Evolutionary conservation across 2,113 vertebrate genomes (phyloP).

Genomic region (Lepisosteus osseus): DNA sequence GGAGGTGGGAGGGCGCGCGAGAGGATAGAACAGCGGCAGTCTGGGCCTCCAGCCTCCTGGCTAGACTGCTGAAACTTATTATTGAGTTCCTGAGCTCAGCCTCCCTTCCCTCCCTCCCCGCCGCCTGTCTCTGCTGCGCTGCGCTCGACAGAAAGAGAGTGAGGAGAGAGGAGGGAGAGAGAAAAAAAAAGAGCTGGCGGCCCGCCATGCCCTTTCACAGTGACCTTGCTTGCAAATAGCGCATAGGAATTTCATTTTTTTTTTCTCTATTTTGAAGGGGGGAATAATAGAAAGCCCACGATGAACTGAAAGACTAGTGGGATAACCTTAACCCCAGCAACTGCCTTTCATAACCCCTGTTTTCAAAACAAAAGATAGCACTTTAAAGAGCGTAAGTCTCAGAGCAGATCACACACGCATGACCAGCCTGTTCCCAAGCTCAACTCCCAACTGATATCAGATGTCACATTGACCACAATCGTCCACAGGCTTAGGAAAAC

Average conservation of each 20-base stretch:
- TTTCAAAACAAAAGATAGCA: background rate
- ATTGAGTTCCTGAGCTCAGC: constrained; percentile 82
- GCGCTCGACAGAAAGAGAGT: constrained; percentile 35
- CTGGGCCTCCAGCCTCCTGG: constrained; percentile 87
- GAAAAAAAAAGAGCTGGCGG: constrained; percentile 56
- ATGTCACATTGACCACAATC: constrained; percentile 8
- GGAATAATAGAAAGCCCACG: constrained; percentile 35
- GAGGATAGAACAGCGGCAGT: constrained; percentile 80
- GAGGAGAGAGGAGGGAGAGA: constrained; percentile 32
- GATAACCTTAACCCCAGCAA: background rate
- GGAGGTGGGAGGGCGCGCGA: constrained; percentile 38
- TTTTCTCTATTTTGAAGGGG: constrained; percentile 37
- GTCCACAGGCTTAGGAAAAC: background rate
- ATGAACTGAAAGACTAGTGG: constrained; percentile 2
- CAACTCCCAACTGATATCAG: constrained; percentile 2
- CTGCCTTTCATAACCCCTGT: background rate
- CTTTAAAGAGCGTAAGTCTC: background rate
- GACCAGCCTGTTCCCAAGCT: background rate
- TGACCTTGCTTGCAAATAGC: constrained; percentile 80
- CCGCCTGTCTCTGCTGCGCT: constrained; percentile 72
- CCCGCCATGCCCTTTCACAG: constrained; percentile 69
- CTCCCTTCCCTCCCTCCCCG: constrained; percentile 70
- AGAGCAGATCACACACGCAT: background rate
- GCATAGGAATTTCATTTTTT: constrained; percentile 54
- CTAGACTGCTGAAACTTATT: constrained; percentile 91